phyloP scores from a whole-genome alignment of 2,113 vertebrate species.

The Nesospiza acunhae region DNA sequence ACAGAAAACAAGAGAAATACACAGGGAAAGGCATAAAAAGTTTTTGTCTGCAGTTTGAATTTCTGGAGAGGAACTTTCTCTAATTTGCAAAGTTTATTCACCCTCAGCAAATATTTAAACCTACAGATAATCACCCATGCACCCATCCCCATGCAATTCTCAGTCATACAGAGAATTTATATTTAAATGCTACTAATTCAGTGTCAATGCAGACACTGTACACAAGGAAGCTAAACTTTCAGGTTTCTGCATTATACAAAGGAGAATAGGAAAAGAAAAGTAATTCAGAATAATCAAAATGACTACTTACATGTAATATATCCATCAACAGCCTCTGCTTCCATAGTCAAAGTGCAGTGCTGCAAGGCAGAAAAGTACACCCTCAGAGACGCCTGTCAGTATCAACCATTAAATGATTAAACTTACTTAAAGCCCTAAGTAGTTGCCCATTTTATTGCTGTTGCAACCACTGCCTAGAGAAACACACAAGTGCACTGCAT shows the following conservation, averaged over 20 bases:
- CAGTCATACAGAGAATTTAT: background rate
- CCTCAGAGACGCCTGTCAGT: constrained; percentile 69
- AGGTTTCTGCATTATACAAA: background rate
- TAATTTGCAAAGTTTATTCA: background rate
- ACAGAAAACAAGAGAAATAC: background rate
- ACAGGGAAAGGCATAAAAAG: background rate
- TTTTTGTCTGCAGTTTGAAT: background rate
- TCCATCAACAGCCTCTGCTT: constrained; percentile 91
- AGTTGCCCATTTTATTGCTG: constrained; percentile 66
- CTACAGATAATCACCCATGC: background rate
- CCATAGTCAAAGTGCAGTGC: constrained; percentile 88
- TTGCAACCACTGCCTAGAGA: constrained; percentile 72
- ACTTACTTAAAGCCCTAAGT: constrained; percentile 72
- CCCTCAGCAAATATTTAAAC: background rate
- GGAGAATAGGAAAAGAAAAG: background rate
- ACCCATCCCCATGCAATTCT: background rate
- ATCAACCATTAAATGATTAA: constrained; percentile 73
- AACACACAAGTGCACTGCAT: constrained; percentile 61
- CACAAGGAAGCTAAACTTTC: background rate
- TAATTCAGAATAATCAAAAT: constrained; percentile 53
- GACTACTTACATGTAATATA: constrained; percentile 91
- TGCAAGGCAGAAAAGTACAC: constrained; percentile 80
- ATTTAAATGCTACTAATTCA: background rate
- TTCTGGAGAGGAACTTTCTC: background rate
- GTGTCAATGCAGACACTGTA: background rate